Evolutionary conservation across 1,140 invertebrate genomes (phyloP), one percentile per base, ranked within the genome.

Genomic region (Littorina saxatilis): DNA sequence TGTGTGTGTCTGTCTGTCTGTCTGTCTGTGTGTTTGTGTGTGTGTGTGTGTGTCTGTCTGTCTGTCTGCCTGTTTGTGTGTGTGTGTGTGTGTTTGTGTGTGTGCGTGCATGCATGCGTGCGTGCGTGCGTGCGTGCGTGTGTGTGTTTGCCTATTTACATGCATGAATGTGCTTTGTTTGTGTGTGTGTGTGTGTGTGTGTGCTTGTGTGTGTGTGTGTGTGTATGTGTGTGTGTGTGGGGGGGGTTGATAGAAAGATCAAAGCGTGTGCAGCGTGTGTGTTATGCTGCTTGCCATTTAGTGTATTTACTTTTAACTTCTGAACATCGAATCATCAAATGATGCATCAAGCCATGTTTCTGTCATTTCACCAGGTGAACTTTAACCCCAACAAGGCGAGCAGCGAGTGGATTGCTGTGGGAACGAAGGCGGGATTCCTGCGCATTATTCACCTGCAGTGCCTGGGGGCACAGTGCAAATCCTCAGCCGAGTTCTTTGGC

Each of bases 361-460:
- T n/a, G n/a, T n/a, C n/a, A n/a, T n/a, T n/a, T 15, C 27, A 27
- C 1, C 80, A 82, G 80, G 72, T 80, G 39, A 68, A 35, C 4
- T n/a, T 82, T 23, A 79, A 73, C 58, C 75, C 77, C 61, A 74
- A 79, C 40, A 11, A 61, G 55, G 7, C 27, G 47, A 39, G 23
- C 47, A 79, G 77, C 40, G 37, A n/a, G 9, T 79, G 81, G 81
- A 17, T 82, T 47, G 76, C 58, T 17, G 37, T 27, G 39, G 81
- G 75, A 5, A 70, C 75, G 0, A 68, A 55, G 76, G 66, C 66
- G 20, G 81, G 75, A 17, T 82, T 79, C 58, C 32, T 83, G 27
- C 39, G 78, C 7, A 15, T 83, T 11, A 55, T 80, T 20, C 32
- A 75, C 35, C 20, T 79, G 39, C 76, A 55, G 0, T 68, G 66